Percentiles rank a stretch among this genome's conserved stretches.
These are phyloP conservation scores for Peribatodes rhomboidaria DNA, from an alignment of 2,888 invertebrate genomes.

Conservation along the genomic window DNA sequence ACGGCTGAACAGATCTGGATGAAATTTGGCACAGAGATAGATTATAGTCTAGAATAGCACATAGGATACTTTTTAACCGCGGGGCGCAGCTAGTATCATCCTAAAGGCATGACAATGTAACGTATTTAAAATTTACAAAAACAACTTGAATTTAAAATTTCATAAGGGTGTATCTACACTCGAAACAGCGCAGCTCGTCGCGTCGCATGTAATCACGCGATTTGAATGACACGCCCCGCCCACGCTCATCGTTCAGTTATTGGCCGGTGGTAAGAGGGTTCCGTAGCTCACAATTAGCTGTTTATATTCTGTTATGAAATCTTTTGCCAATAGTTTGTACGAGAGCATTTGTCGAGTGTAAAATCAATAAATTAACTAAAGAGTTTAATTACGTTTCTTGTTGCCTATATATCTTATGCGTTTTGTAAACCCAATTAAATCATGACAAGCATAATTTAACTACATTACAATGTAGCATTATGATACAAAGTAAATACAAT, in stretches of 20 bases:
- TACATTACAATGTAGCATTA: too few species aligned
- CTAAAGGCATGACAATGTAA: too few species aligned
- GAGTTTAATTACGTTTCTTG: background rate
- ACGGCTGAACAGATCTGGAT: too few species aligned
- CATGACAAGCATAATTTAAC: too few species aligned
- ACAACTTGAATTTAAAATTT: background rate
- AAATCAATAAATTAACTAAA: background rate
- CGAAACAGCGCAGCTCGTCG: slow-evolving; percentile 37
- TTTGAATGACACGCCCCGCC: slow-evolving; percentile 59
- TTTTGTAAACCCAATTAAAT: too few species aligned
- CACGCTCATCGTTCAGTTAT: slow-evolving; percentile 69
- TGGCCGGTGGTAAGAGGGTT: slow-evolving; percentile 61
- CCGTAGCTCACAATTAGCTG: slow-evolving; percentile 52
- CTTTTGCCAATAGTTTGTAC: slow-evolving; percentile 3
- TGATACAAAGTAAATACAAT: too few species aligned
- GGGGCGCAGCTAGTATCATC: too few species aligned
- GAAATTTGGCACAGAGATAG: too few species aligned
- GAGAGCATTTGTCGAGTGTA: background rate
- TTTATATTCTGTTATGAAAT: slow-evolving; percentile 26
- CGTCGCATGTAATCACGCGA: slow-evolving; percentile 35
- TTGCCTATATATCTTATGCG: too few species aligned
- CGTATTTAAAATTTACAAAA: background rate
- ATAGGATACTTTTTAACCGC: too few species aligned
- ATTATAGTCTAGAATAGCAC: too few species aligned
- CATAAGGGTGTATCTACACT: slow-evolving; percentile 31